These are phyloP conservation scores for Nothobranchius kuhntae DNA, from an alignment of 2,113 vertebrate genomes.

Conservation along the genomic window DNA sequence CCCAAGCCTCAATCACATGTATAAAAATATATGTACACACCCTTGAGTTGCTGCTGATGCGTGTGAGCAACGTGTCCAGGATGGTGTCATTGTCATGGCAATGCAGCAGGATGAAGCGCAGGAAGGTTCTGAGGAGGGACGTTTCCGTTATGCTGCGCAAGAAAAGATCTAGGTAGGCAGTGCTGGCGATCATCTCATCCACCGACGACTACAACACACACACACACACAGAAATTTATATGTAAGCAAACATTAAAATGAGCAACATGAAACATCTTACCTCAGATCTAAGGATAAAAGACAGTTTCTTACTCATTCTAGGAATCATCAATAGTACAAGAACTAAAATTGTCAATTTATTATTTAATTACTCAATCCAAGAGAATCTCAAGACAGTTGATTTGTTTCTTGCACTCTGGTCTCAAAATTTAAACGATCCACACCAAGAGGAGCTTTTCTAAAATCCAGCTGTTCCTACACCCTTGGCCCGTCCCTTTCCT, in stretches of 20 bases:
- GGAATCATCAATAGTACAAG: background rate
- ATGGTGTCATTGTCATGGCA: conserved; percentile 90
- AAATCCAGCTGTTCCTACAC: background rate
- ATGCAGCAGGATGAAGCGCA: conserved; percentile 94
- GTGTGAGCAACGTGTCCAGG: conserved; percentile 92
- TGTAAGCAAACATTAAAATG: background rate
- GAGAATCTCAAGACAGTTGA: too few species aligned
- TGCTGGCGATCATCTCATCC: conserved; percentile 97
- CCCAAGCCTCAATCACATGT: background rate
- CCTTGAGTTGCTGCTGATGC: conserved; percentile 95
- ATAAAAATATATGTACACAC: conserved; percentile 67
- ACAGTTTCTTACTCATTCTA: background rate
- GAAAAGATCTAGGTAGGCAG: conserved; percentile 96
- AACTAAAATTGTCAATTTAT: too few species aligned
- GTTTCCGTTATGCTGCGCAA: conserved; percentile 91
- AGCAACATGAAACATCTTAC: background rate
- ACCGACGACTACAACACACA: conserved; percentile 83
- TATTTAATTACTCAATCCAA: too few species aligned
- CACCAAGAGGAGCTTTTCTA: background rate
- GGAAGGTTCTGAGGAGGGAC: conserved; percentile 91
- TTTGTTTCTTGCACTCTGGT: too few species aligned
- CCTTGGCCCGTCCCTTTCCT: background rate
- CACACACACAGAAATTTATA: background rate
- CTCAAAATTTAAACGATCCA: background rate
- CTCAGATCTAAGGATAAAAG: background rate